A percentile compares a stretch with the other conserved stretches of the same genome.
Evolutionary conservation across 2,797 vertebrate species (phyloP).

Genomic region (Anableps anableps): DNA sequence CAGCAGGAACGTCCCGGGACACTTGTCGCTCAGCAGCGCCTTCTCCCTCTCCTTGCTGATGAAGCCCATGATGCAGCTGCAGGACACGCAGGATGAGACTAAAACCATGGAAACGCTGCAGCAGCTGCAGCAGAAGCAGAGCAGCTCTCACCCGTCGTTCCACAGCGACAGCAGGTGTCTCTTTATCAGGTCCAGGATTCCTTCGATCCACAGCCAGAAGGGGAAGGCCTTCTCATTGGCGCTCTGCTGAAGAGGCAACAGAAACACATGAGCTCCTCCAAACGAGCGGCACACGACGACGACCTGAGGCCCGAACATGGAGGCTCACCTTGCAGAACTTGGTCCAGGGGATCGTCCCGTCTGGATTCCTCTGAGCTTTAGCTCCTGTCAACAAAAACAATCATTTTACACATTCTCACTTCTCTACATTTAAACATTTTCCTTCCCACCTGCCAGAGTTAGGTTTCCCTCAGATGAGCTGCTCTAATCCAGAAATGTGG

Average conservation of each 20-base stretch:
- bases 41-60: constrained; percentile 92
- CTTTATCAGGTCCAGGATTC: constrained; percentile 96
- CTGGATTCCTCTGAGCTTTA: constrained; percentile 76
- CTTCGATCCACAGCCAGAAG: constrained; percentile 98
- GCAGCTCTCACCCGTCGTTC: constrained; percentile 90
- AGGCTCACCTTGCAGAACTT: constrained; percentile 93
- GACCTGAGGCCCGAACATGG: no score
- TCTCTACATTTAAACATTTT: no score
- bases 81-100: not conserved
- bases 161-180: constrained; percentile 91
- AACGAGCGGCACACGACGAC: not conserved
- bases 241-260: constrained; percentile 76
- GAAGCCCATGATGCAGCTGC: constrained; percentile 93
- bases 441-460: not conserved
- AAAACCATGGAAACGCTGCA: not conserved
- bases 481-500: no score
- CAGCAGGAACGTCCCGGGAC: constrained; percentile 91
- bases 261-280: not conserved
- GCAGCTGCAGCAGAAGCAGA: not conserved
- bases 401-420: not conserved
- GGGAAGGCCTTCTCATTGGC: constrained; percentile 91
- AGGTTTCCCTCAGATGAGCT: no score
- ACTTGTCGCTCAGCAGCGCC: constrained; percentile 84
- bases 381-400: constrained; percentile 51
- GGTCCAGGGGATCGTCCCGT: constrained; percentile 91